Base-by-base conservation (phyloP, 2,888 invertebrate species). In the Creontiades dilutus region DNA sequence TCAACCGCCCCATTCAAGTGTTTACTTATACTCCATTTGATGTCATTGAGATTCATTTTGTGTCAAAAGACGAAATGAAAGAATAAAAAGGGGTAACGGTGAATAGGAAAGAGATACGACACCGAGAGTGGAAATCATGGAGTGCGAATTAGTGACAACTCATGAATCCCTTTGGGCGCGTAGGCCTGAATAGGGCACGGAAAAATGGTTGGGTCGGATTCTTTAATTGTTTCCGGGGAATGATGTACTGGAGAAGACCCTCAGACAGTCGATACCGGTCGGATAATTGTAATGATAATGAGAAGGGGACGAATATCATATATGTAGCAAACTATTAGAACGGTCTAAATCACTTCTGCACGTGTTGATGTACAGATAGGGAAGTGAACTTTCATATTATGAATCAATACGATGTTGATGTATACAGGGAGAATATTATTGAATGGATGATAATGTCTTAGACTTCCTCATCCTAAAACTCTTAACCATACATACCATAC, bases 21-120 rank as follows among this genome's bases (percentile, higher is more conserved):
- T 85, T 85, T 85, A 85, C 85, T 85, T 85, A 85, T 85, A 85
- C 37, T 61, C 61, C 85, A 85, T 85, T 85, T 85, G 85, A 57
- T 85, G 57, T 57, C 85, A 85, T 57, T 85, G 85, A 61, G 57
- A 37, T 57, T 57, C 85, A 28, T 61, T 61, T 85, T 85, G 37
- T 57, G 27, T 11, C 28, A 11, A 11, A 27, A 52, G 23, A 5
- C 7, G 46, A 57, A 84, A 84, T 57, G 55, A 14, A 14, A 9
- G 27, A 27, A 28, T n/a, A 55, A 84, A 57, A 84, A 52, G 27
- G 55, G 52, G 28, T 55, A 19, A 12, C 23, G 28, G 46, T 46
- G 78, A 46, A 81, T 81, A 47, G 48, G n/a, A 81, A 27, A 81
- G 16, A n/a, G 48, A 19, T 12, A 19, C n/a, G 81, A 16, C 16